These are phyloP conservation scores for Dascillus cervinus DNA, from an alignment of 2,888 invertebrate genomes.

Conservation along the genomic window DNA sequence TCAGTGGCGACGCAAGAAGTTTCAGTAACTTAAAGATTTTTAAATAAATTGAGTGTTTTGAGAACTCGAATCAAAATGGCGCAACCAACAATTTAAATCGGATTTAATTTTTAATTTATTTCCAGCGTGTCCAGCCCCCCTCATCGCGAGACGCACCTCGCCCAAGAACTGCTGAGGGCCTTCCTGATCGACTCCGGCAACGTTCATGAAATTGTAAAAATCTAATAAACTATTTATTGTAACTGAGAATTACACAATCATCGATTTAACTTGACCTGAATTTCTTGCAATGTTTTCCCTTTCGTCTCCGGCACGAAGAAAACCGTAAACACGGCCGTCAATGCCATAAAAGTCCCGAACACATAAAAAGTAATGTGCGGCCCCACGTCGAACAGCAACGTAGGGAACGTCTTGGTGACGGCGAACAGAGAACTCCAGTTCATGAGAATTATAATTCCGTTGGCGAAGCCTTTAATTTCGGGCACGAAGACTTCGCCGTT, in stretches of 20 bases:
- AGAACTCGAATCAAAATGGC: no score
- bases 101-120: constrained; percentile 9
- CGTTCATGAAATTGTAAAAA: constrained; percentile 22
- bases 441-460: constrained; percentile 14
- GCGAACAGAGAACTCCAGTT: constrained; percentile 16
- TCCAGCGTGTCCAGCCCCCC: constrained; percentile 53
- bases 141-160: constrained; percentile 58
- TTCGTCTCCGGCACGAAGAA: constrained; percentile 17
- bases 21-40: no score
- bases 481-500: constrained; percentile 16
- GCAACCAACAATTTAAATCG: neutral
- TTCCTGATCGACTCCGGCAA: constrained; percentile 57
- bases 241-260: no score
- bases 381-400: constrained; percentile 12
- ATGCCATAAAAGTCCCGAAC: constrained; percentile 12
- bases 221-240: no score
- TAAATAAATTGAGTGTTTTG: no score
- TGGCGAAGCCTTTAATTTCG: constrained; percentile 17
- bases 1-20: no score
- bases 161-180: constrained; percentile 60
- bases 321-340: constrained; percentile 11
- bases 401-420: constrained; percentile 15
- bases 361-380: constrained; percentile 17
- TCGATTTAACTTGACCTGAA: neutral
- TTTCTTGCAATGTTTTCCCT: constrained; percentile 12